Percentiles rank a stretch among this genome's conserved stretches.
These are phyloP conservation scores for Littorina saxatilis DNA, from an alignment of 1,140 invertebrate species.

Conservation along the genomic window DNA sequence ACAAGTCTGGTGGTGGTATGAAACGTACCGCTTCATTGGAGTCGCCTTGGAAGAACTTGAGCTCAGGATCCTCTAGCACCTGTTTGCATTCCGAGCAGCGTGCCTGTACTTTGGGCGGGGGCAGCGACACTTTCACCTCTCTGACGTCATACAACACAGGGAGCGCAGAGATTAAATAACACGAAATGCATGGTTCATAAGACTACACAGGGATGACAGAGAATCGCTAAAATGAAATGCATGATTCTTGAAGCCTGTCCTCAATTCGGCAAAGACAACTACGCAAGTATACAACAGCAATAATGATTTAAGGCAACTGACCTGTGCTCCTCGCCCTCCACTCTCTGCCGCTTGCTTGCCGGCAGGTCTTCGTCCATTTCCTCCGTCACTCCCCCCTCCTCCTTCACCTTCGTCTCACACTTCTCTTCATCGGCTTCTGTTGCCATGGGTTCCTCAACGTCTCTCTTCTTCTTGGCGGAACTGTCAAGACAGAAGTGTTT, in stretches of 20 bases:
- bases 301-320: neutral
- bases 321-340: constrained; percentile 11
- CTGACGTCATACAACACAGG: neutral
- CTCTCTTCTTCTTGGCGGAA: neutral
- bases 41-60: constrained; percentile 85
- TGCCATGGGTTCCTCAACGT: neutral
- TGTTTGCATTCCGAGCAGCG: constrained; percentile 79
- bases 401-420: neutral
- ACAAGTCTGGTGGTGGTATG: too few species aligned
- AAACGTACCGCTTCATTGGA: constrained; percentile 81
- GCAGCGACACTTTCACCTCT: constrained; percentile 3
- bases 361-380: constrained; percentile 19
- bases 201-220: neutral
- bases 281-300: too few species aligned
- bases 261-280: too few species aligned
- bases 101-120: constrained; percentile 48
- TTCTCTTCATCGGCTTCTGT: neutral
- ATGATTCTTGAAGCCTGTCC: too few species aligned
- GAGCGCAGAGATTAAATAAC: neutral
- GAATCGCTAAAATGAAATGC: neutral
- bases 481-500: constrained; percentile 18
- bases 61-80: constrained; percentile 80
- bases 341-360: constrained; percentile 27
- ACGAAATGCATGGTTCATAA: neutral
- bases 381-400: neutral